Percentiles rank a stretch among this genome's conserved stretches.
Evolutionary conservation across 2,797 vertebrate genomes (phyloP).

Genomic region (Moxostoma hubbsi): DNA sequence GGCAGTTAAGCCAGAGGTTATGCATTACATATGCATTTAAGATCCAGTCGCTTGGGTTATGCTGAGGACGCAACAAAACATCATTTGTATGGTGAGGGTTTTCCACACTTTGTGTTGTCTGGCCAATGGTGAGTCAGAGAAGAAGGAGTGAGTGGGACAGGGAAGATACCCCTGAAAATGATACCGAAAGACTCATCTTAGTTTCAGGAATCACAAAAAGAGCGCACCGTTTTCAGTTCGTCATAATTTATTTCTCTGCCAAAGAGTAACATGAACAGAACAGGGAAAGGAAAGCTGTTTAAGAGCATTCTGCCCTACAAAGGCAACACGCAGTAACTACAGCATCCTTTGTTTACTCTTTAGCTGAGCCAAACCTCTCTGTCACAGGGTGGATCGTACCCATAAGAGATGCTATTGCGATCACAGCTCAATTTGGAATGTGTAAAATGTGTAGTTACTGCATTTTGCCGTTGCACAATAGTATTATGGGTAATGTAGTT

Average conservation of each 20-base stretch:
- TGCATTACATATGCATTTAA: not conserved
- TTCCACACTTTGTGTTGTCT: constrained; percentile 5
- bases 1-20: constrained; percentile 47
- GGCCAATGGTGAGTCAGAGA: constrained; percentile 7
- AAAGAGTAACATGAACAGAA: not conserved
- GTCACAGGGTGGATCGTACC: no score
- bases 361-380: no score
- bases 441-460: no score
- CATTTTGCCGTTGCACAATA: no score
- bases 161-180: constrained; percentile 36
- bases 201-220: constrained; percentile 16
- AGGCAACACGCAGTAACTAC: no score
- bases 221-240: constrained; percentile 1
- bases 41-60: not conserved
- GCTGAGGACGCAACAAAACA: not conserved
- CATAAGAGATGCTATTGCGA: no score
- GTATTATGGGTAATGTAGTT: constrained; percentile 48
- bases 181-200: constrained; percentile 29
- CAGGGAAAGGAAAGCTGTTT: not conserved
- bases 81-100: not conserved
- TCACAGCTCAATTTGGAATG: no score
- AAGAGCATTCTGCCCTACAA: not conserved
- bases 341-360: no score
- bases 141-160: constrained; percentile 25
- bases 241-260: not conserved